Evolutionary conservation across 2,888 invertebrate species (phyloP), one percentile per base, ranked within the genome.

Genomic region (Euzophera pinguis): DNA sequence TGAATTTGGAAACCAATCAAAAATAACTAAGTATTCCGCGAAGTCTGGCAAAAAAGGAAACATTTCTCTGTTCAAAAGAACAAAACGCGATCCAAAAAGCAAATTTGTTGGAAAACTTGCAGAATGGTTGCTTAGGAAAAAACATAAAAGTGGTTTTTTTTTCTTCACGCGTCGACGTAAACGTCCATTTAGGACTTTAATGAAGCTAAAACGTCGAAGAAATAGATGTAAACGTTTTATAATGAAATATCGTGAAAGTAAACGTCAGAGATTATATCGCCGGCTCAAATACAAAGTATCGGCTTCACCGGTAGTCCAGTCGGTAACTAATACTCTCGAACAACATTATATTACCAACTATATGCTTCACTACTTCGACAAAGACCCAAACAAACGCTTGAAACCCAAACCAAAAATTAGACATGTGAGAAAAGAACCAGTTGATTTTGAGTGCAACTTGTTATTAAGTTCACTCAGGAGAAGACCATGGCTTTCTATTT

Each of bases 381-480:
- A 54, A 45, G 53, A 73, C 58, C 64, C 70, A 8, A 68, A 60
- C 29, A 60, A 58, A 13, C 60, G 67, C 16, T 13, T 61, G 7
- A 47, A 47, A 12, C 55, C 53, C 34, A 62, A 49, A 47, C 37
- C 0, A 7, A 37, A 37, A 35, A 12, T 38, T 14, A 13, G 3
- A 6, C 1, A 6, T 38, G 3, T 1, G 8, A n/a, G n/a, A 1
- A 53, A 54, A 29, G 65, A 62, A 27, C 63, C 60, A 2, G 0
- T 52, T 3, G 67, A 72, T 12, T 74, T 67, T 42, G 50, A 63
- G 29, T 78, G 78, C 34, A 79, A 68, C 57, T 50, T 67, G n/a
- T 81, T 65, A 47, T 73, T 79, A 74, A 59, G 54, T 9, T 68
- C 76, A 10, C 56, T 79, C 38, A 67, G 78, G 53, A 78, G 63